Percentiles rank a stretch among this genome's conserved stretches.
phyloP scores from a whole-genome alignment of 1,140 invertebrate genomes.

The Muscidifurax raptorellus region DNA sequence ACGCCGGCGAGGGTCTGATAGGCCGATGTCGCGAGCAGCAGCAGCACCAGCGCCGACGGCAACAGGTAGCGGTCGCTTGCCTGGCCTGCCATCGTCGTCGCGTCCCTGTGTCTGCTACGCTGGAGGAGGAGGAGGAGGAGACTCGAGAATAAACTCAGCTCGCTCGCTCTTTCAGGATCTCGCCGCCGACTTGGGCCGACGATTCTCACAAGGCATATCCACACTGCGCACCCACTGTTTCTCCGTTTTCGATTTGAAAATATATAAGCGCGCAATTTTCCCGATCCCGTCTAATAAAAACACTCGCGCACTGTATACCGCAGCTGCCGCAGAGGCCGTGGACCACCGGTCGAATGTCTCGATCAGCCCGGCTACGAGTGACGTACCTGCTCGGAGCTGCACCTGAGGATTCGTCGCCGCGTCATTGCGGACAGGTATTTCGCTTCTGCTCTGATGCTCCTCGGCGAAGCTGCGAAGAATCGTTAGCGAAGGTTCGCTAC shows the following conservation, averaged over 20 bases:
- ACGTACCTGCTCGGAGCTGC: neutral
- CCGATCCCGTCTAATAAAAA: neutral
- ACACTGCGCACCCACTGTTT: slow-evolving; percentile 24
- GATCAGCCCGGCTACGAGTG: neutral
- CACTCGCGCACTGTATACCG: neutral
- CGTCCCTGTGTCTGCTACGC: no score
- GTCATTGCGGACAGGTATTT: neutral
- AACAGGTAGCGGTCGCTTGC: slow-evolving; percentile 19
- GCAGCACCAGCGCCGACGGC: slow-evolving; percentile 60
- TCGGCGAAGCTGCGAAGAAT: no score
- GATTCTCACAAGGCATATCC: slow-evolving; percentile 60
- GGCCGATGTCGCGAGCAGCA: slow-evolving; percentile 58
- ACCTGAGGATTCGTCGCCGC: neutral
- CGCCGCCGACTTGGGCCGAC: neutral
- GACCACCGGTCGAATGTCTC: neutral
- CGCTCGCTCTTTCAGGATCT: slow-evolving; percentile 6
- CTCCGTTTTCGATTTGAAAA: neutral
- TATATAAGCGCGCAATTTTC: no score
- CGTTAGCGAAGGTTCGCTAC: no score
- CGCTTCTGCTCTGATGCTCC: neutral
- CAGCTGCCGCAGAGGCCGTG: neutral
- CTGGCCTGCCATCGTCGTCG: neutral
- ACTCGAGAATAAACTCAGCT: slow-evolving; percentile 4
- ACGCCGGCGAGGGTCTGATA: slow-evolving; percentile 60
- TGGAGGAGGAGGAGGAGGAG: neutral